Evolutionary conservation across 1,140 invertebrate genomes (phyloP).

Genomic region (Babylonia areolata): DNA sequence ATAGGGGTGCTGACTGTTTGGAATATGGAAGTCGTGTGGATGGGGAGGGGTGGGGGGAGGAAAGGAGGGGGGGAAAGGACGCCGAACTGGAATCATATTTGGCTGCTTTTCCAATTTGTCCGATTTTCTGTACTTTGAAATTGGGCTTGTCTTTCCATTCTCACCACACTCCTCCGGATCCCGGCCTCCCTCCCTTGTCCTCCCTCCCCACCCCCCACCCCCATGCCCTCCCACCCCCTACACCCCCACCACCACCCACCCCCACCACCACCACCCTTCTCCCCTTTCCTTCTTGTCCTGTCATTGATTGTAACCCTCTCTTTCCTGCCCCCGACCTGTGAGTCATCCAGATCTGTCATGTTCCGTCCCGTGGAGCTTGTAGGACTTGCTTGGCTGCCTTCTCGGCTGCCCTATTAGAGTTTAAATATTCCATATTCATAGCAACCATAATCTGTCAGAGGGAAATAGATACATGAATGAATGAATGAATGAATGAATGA

Average conservation of each 20-base stretch:
- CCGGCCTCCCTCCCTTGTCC: not conserved
- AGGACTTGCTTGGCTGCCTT: no score
- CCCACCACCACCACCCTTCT: not conserved
- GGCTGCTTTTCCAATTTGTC: not conserved
- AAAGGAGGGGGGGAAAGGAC: not conserved
- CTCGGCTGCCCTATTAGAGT: no score
- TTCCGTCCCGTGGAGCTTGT: not conserved
- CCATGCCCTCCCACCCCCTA: not conserved
- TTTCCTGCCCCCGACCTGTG: not conserved
- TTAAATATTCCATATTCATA: no score
- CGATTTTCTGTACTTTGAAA: slow-evolving; percentile 8
- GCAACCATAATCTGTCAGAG: no score
- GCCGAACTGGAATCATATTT: not conserved
- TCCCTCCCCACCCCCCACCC: not conserved
- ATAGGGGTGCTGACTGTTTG: not conserved
- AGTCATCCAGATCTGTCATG: slow-evolving; percentile 3
- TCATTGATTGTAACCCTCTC: not conserved
- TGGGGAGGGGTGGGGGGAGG: not conserved
- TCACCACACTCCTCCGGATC: no score
- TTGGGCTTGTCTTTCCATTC: not conserved
- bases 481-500: no score
- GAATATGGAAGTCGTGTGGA: no score
- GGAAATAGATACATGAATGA: no score
- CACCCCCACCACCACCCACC: not conserved
- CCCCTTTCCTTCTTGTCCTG: not conserved